phyloP scores from a whole-genome alignment of 37 sponge, comb jelly and placozoan genomes.

The Bolinopsis microptera region DNA sequence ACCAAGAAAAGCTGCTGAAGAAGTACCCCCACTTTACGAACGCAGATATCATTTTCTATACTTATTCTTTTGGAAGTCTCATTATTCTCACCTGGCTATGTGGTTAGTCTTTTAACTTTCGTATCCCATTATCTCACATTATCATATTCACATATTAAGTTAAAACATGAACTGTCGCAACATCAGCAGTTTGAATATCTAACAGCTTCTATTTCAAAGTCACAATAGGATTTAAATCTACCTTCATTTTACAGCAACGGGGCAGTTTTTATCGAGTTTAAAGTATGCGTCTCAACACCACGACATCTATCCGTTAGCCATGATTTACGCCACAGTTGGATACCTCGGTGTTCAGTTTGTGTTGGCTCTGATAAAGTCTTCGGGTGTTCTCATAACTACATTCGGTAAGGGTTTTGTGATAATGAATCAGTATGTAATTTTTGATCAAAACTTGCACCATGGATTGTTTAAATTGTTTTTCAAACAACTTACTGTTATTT shows the following conservation, averaged over 20 bases:
- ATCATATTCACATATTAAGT: too few species aligned
- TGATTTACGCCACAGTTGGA: slow-evolving; percentile 75
- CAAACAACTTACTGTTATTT: too few species aligned
- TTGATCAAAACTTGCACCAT: too few species aligned
- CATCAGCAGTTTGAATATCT: too few species aligned
- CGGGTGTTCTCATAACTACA: slow-evolving; percentile 79
- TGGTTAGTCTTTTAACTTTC: too few species aligned
- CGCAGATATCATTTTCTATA: slow-evolving; percentile 27
- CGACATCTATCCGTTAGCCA: slow-evolving; percentile 63
- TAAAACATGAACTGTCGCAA: too few species aligned
- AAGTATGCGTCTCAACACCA: neutral
- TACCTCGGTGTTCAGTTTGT: slow-evolving; percentile 84
- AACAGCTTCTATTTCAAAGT: neutral
- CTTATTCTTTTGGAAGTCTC: slow-evolving; percentile 18
- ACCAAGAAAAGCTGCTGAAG: slow-evolving; percentile 82
- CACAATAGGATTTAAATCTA: too few species aligned
- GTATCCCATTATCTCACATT: too few species aligned
- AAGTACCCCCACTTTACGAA: slow-evolving; percentile 60
- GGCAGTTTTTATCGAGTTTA: slow-evolving; percentile 25
- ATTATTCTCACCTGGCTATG: neutral
- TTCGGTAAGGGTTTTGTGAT: slow-evolving; percentile 72
- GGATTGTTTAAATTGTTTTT: too few species aligned
- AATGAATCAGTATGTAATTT: too few species aligned
- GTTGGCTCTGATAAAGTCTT: slow-evolving; percentile 70
- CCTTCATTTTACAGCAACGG: slow-evolving; percentile 5